Percentiles rank a stretch among this genome's conserved stretches.
Conservation (phyloP, 2,888 invertebrate genomes). For the Lydus trimaculatus region DNA sequence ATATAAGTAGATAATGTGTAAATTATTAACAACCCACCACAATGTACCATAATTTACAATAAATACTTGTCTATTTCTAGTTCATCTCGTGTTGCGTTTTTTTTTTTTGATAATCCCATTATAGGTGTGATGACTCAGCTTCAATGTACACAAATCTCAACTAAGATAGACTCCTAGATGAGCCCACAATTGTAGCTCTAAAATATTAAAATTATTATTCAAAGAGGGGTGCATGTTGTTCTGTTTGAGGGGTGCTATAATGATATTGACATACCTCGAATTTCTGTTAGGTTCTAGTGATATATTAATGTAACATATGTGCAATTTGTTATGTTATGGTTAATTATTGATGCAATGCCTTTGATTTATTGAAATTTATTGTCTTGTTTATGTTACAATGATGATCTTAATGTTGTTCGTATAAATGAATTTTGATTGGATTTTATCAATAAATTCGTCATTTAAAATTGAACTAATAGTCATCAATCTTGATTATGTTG, state of each 20-base stretch:
- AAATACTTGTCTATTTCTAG: slow-evolving; percentile 20
- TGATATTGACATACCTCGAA: slow-evolving; percentile 36
- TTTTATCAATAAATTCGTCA: not conserved
- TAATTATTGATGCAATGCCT: slow-evolving; percentile 38
- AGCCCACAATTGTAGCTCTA: slow-evolving; percentile 21
- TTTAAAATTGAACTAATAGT: not conserved
- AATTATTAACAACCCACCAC: not conserved
- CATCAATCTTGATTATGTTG: slow-evolving; percentile 1
- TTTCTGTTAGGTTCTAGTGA: slow-evolving; percentile 37
- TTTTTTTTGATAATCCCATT: slow-evolving; percentile 24
- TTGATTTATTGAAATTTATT: slow-evolving; percentile 31
- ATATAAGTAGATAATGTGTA: not conserved
- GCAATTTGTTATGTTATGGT: slow-evolving; percentile 48
- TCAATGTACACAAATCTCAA: slow-evolving; percentile 27
- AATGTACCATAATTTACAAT: not conserved
- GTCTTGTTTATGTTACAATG: slow-evolving; percentile 18
- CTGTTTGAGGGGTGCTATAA: slow-evolving; percentile 26
- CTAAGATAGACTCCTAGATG: slow-evolving; percentile 28
- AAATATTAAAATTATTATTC: slow-evolving; percentile 25
- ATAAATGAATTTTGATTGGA: slow-evolving; percentile 7
- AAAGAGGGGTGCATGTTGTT: slow-evolving; percentile 34
- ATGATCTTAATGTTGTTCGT: not conserved
- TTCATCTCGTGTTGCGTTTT: slow-evolving; percentile 22
- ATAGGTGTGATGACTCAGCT: slow-evolving; percentile 28
- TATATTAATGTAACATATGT: slow-evolving; percentile 47